Base-by-base conservation (phyloP, 2,113 vertebrate species). In the Nyctibius bracteatus region DNA sequence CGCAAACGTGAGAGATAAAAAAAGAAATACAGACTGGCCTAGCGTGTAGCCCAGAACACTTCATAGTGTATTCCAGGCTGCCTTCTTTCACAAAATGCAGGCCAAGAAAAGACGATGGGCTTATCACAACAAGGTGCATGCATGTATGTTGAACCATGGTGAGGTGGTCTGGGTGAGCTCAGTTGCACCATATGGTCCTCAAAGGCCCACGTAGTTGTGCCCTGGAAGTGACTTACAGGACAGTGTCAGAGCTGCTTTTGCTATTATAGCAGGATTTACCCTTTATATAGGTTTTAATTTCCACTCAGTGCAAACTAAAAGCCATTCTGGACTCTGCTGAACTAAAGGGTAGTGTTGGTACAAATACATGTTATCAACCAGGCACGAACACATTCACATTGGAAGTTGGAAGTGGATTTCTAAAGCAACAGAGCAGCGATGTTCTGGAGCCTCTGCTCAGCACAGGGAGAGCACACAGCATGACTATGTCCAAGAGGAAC, bases 141-240 rank as follows among this genome's bases (percentile, higher is more conserved):
- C 1, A 1, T 44, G 18, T 23, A 27, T 0, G 0, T 7, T 58
- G 30, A 81, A 33, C 47, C 18, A 7, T 7, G 43, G 14, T 23
- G 65, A 84, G 25, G 37, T 89, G 28, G 19, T 59, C 44, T 78
- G 65, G 14, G 35, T 2, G 5, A 70, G 41, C 21, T 30, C 1
- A 1, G 17, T 57, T 74, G 41, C 12, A 85, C n/a, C 22, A 12
- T 12, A 14, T 5, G 23, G 54, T 68, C 31, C n/a, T 71, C 37
- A 58, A 71, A 65, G 31, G 25, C 47, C n/a, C 52, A 41, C 2
- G 4, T 4, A 30, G 46, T 24, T 22, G 25, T 61, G 46, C 17
- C 54, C 25, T 0, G 1, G n/a, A 54, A 59, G 39, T 28, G 24
- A 41, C 1, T 28, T 41, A 27, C 3, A 41, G 58, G 47, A 55